Conservation (phyloP, 2,888 invertebrate species). For the Xestia sexstrigata region DNA sequence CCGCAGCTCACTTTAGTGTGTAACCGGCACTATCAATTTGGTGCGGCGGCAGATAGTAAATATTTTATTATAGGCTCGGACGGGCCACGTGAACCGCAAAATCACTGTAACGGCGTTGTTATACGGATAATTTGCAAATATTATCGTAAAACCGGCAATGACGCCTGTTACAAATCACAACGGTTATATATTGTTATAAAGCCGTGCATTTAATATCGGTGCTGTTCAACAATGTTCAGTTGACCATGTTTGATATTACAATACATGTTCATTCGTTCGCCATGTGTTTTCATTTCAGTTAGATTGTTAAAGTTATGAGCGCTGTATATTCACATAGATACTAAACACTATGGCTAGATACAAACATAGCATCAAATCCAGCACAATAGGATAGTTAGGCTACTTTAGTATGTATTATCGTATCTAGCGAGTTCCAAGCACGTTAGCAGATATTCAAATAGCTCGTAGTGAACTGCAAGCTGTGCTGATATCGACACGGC, state of each 20-base stretch:
- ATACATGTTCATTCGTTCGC: conserved; percentile 10
- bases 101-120: conserved; percentile 58
- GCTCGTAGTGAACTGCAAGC: conserved; percentile 48
- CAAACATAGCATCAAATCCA: conserved; percentile 35
- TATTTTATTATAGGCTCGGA: conserved; percentile 50
- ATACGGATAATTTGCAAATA: conserved; percentile 60
- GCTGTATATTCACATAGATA: conserved; percentile 16
- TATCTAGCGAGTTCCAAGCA: conserved; percentile 35
- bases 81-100: conserved; percentile 54
- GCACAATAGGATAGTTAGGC: conserved; percentile 30
- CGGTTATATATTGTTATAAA: conserved; percentile 46
- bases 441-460: conserved; percentile 58
- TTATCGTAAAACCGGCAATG: conserved; percentile 57
- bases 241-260: conserved; percentile 19
- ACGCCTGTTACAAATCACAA: conserved; percentile 55
- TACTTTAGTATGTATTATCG: conserved; percentile 46
- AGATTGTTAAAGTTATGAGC: conserved; percentile 6
- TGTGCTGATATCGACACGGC: conserved; percentile 53
- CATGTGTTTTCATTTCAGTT: conserved; percentile 7
- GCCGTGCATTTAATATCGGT: conserved; percentile 34
- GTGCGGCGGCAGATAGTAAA: conserved; percentile 46
- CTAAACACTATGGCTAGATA: conserved; percentile 5
- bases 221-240: conserved; percentile 2
- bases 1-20: conserved; percentile 13
- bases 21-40: conserved; percentile 44